A percentile compares a stretch with the other conserved stretches of the same genome.
phyloP scores from a whole-genome alignment of 2,888 invertebrate species.

The Chironomus tentans region DNA sequence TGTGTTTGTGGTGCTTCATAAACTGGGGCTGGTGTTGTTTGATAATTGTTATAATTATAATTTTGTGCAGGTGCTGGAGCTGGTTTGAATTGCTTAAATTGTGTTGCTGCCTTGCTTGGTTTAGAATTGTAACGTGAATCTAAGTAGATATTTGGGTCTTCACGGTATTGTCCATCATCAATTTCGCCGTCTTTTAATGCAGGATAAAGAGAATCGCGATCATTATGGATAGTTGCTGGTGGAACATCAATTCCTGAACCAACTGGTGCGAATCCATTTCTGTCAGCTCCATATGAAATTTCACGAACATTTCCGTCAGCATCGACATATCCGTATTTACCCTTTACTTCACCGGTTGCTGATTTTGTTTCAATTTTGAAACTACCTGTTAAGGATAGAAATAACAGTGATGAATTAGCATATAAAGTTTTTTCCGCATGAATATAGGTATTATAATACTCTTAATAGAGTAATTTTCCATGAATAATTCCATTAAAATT shows the following conservation, averaged over 20 bases:
- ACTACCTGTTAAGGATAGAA: constrained; percentile 37
- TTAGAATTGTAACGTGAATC: constrained; percentile 51
- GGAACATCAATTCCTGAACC: constrained; percentile 66
- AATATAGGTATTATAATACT: no score
- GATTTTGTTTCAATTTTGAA: constrained; percentile 85
- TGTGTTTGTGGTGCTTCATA: constrained; percentile 29
- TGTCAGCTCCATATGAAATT: constrained; percentile 76
- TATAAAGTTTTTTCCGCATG: no score
- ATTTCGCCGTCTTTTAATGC: constrained; percentile 50
- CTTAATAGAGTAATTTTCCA: no score
- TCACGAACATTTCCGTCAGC: constrained; percentile 65
- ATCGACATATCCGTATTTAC: constrained; percentile 85
- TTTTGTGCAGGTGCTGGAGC: constrained; percentile 35
- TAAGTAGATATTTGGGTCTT: constrained; percentile 72
- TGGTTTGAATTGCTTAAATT: constrained; percentile 35
- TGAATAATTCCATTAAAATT: no score
- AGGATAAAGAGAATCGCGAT: constrained; percentile 46
- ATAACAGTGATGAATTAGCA: no score
- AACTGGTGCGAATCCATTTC: constrained; percentile 68
- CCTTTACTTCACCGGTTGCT: constrained; percentile 71
- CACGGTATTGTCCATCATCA: constrained; percentile 79
- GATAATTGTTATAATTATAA: constrained; percentile 30
- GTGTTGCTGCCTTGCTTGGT: constrained; percentile 27
- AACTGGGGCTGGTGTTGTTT: constrained; percentile 31
- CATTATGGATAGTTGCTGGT: constrained; percentile 54